Base-by-base conservation (phyloP, 2,113 vertebrate genomes). In the Lagopus leucura region DNA sequence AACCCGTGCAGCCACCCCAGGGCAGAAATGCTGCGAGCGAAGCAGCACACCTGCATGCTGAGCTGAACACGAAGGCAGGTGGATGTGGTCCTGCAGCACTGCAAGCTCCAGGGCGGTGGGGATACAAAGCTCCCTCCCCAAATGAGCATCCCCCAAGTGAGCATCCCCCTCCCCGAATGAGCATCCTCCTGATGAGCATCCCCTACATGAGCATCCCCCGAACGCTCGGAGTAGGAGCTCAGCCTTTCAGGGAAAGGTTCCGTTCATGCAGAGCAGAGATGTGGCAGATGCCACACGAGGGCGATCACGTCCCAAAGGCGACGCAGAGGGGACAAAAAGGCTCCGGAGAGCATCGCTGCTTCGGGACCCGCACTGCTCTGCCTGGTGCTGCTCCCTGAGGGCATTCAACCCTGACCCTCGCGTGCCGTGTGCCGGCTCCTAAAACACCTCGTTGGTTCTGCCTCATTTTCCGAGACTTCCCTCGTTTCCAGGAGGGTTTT, bases 351-450 rank as follows among this genome's bases (percentile, higher is more conserved):
- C 14, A 15, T 54, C 52, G 8, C 52, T 17, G 32, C 3, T 13
- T 2, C 1, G 48, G 43, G 32, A 43, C 48, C 79, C 8, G 52
- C 6, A 4, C 30, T 22, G 11, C 11, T 20, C 18, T 20, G 38
- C 22, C 10, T 25, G 3, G 2, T 8, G 5, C 52, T 21, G 34
- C 7, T 10, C 16, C 16, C 13, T 38, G 61, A 7, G 10, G 42
- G 10, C 73, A 38, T 38, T 4, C 32, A 0, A 4, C 2, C 18
- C 42, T 28, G 61, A 7, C 7, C 38, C 48, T 40, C 6, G 3
- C 28, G 36, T 5, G 7, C 6, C 5, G 32, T 8, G 0, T 2
- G 6, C 15, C 18, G 0, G 4, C 10, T 48, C 54, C 24, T 1
- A 24, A 13, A 50, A 60, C 1, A 7, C 17, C 22, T 1, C 48